phyloP scores from a whole-genome alignment of 1,140 invertebrate species.

The Pachypsylla venusta region DNA sequence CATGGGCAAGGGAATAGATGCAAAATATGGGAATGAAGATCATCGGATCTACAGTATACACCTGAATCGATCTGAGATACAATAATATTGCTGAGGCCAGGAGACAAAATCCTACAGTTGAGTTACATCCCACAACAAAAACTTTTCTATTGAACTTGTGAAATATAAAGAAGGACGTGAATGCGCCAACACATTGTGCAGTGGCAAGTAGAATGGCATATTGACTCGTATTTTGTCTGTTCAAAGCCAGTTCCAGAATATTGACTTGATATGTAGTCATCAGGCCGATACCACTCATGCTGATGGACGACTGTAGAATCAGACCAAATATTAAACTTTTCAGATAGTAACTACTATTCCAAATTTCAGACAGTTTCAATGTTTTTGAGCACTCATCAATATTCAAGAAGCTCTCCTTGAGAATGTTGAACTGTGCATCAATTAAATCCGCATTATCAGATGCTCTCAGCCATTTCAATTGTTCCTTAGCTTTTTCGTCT shows the following conservation, averaged over 20 bases:
- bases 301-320: background rate
- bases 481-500: background rate
- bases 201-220: background rate
- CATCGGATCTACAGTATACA: background rate
- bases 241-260: background rate
- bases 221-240: background rate
- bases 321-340: background rate
- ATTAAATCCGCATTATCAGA: background rate
- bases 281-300: background rate
- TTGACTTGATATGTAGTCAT: background rate
- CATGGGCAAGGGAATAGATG: background rate
- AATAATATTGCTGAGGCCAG: background rate
- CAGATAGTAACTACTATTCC: background rate
- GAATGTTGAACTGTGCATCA: background rate
- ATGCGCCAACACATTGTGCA: background rate
- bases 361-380: background rate
- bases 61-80: background rate
- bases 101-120: background rate
- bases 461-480: background rate
- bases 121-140: background rate
- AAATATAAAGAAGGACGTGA: background rate
- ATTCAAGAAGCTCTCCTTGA: background rate
- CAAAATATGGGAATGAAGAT: background rate
- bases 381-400: background rate
- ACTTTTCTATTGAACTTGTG: slow-evolving; percentile 2